These are phyloP conservation scores for Boleophthalmus pectinirostris DNA, from an alignment of 2,113 vertebrate genomes.

Conservation along the genomic window DNA sequence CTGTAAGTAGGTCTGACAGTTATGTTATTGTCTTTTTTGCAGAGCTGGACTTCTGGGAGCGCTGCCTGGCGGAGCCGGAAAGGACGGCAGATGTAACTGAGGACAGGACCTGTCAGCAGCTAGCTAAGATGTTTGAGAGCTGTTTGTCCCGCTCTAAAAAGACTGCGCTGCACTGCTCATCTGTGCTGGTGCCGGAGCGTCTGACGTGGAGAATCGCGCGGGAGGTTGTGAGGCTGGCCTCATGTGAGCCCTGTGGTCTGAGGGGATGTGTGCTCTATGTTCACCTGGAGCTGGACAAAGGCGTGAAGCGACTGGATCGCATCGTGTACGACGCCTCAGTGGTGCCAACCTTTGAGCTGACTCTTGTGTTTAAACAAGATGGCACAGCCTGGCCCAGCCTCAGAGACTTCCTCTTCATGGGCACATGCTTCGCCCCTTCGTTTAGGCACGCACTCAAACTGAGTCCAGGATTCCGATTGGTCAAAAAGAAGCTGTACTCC, in stretches of 20 bases:
- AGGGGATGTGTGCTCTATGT: constrained; percentile 83
- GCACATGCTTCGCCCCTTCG: constrained; percentile 78
- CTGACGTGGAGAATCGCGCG: constrained; percentile 80
- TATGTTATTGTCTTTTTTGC: constrained; percentile 13
- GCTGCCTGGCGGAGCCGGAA: constrained; percentile 75
- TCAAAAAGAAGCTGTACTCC: constrained; percentile 87
- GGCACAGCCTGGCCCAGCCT: constrained; percentile 81
- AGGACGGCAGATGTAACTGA: constrained; percentile 71
- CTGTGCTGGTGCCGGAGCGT: constrained; percentile 84
- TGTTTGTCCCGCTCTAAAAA: constrained; percentile 85
- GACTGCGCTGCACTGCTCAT: constrained; percentile 82
- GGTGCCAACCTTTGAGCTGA: constrained; percentile 88
- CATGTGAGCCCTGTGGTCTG: constrained; percentile 85
- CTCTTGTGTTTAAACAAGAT: constrained; percentile 88
- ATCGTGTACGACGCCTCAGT: constrained; percentile 81
- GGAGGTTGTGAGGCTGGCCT: constrained; percentile 80
- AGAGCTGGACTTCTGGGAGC: constrained; percentile 86
- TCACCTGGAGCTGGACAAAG: constrained; percentile 82
- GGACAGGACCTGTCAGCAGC: constrained; percentile 78
- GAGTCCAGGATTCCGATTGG: constrained; percentile 83
- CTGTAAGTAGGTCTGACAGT: neutral
- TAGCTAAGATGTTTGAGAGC: constrained; percentile 82
- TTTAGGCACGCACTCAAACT: constrained; percentile 80
- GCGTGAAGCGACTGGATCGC: constrained; percentile 82
- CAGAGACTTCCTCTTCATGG: constrained; percentile 80